Conservation (phyloP, 2,113 vertebrate genomes). For the Dryoscopus gambensis region DNA sequence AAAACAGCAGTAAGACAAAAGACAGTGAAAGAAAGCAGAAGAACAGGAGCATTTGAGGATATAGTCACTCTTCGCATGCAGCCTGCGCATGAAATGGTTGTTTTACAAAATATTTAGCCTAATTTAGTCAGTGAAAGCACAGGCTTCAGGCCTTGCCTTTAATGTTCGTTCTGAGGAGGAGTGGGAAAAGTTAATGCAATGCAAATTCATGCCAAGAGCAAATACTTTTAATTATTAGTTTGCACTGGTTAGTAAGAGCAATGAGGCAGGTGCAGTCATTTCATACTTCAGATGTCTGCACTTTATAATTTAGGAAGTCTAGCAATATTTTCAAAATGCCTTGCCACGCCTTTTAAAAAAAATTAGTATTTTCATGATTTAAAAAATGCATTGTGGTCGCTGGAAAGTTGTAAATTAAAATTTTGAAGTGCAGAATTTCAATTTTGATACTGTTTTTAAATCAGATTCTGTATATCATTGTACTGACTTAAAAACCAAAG, state of each 20-base stretch:
- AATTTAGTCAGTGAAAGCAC: constrained; percentile 26
- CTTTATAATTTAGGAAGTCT: constrained; percentile 49
- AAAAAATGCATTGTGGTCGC: neutral
- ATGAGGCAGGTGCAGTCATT: constrained; percentile 15
- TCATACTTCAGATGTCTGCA: constrained; percentile 6
- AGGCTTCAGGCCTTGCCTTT: neutral
- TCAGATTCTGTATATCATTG: neutral
- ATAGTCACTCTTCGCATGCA: neutral
- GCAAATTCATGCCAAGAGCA: constrained; percentile 32
- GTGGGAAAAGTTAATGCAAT: constrained; percentile 37
- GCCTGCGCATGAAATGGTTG: neutral
- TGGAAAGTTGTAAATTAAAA: neutral
- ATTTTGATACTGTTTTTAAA: neutral
- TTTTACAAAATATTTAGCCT: neutral
- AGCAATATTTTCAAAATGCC: neutral
- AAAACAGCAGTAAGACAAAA: neutral
- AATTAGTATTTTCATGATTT: neutral
- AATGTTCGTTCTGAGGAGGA: neutral
- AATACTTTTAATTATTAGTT: constrained; percentile 54
- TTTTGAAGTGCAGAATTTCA: neutral
- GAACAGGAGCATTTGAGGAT: neutral
- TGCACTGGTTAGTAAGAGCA: neutral
- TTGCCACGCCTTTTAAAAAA: neutral
- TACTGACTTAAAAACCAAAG: neutral
- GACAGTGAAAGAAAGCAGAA: neutral